Conservation (phyloP, 2,888 invertebrate species). For the Stomorhina lunata region DNA sequence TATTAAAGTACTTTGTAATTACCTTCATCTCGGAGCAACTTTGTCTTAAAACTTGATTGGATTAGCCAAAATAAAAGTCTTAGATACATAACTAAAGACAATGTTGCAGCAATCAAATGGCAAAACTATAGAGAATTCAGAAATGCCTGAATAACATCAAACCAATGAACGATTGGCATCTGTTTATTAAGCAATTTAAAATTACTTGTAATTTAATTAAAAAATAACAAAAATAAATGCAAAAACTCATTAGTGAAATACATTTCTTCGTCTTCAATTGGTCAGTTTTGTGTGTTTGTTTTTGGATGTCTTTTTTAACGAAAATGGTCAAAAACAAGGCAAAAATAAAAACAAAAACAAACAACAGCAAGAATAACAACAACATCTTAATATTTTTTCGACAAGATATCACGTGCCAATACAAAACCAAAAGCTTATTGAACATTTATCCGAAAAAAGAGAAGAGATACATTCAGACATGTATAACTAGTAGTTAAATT, state of each 20-base stretch:
- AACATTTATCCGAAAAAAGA: conserved; percentile 51
- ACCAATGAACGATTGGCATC: too few species aligned
- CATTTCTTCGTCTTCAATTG: conserved; percentile 56
- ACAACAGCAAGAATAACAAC: conserved; percentile 39
- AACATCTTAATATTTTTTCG: conserved; percentile 59
- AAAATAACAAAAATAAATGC: conserved; percentile 7
- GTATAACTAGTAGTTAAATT: conserved; percentile 23
- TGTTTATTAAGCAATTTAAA: conserved; percentile 47
- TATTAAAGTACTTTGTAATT: too few species aligned
- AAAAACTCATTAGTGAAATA: conserved; percentile 60
- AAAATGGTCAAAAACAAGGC: conserved; percentile 46
- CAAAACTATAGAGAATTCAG: conserved; percentile 35
- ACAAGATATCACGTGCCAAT: conserved; percentile 64
- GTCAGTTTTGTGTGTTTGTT: conserved; percentile 26
- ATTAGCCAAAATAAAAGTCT: too few species aligned
- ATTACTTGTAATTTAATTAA: conserved; percentile 41
- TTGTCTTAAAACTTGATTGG: conserved; percentile 14
- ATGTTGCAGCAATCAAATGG: not conserved
- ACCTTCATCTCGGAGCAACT: not conserved
- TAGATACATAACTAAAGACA: conserved; percentile 7
- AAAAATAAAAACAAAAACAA: conserved; percentile 38
- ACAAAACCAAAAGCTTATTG: conserved; percentile 60
- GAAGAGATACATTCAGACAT: conserved; percentile 7
- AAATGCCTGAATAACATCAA: conserved; percentile 25
- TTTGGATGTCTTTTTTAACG: conserved; percentile 24